Base-by-base conservation (phyloP, 2,888 invertebrate species). In the Clunio marinus region DNA sequence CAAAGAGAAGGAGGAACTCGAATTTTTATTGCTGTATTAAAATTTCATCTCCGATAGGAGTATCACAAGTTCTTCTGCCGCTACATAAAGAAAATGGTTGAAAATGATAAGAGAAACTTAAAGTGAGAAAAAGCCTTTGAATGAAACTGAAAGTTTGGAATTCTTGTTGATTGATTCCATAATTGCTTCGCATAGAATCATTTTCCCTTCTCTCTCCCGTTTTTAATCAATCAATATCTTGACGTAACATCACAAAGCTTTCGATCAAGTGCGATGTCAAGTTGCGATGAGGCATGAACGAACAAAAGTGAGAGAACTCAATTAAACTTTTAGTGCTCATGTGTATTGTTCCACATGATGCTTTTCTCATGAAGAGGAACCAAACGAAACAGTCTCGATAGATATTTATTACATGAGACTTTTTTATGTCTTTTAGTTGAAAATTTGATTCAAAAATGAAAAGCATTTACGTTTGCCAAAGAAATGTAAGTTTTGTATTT, bases 11-110 rank as follows among this genome's bases (percentile, higher is more conserved):
- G 2, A 20, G 22, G 51, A 17, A 32, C 4, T 4, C 17, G 3
- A 57, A 27, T 22, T 15, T 57, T 57, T 57, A 57, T 57, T 25
- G 57, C 27, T 15, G 25, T 57, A 57, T 57, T 57, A 57, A 57
- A 57, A 57, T 27, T 27, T 3, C 51, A 22, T 5, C 32, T n/a
- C 32, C 32, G 17, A 4, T 45, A 15, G 20, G 20, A 51, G 20
- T 20, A 17, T 20, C 51, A 15, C 51, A 51, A 51, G 20, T 57
- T 57, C 57, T 25, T 57, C n/a, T 27, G 3, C 25, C 27, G 57
- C 27, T 57, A 57, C 27, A 57, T 57, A 57, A 57, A 57, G n/a
- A 8, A 22, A 20, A 57, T n/a, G n/a, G n/a, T n/a, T n/a, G n/a
- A n/a, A n/a, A n/a, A n/a, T n/a, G n/a, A n/a, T n/a, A n/a, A n/a